phyloP scores from a whole-genome alignment of 2,888 invertebrate species.

The Drosophila suboccidentalis region DNA sequence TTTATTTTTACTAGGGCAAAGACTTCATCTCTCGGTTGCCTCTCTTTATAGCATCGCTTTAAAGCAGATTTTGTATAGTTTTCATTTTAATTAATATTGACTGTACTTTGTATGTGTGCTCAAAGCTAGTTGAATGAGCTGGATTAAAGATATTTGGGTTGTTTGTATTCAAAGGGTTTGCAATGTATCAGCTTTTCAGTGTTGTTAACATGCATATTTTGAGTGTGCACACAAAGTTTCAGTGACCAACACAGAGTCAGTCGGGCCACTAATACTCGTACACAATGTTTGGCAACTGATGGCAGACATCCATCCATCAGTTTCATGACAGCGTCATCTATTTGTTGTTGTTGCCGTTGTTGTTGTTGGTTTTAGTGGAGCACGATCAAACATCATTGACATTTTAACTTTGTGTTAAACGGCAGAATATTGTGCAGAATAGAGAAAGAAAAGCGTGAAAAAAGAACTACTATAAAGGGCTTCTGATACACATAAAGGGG shows the following conservation, averaged over 20 bases:
- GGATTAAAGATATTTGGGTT: neutral
- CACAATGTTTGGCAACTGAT: conserved; percentile 36
- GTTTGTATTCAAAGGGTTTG: conserved; percentile 40
- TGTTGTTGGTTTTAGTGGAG: conserved; percentile 32
- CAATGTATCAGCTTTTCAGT: conserved; percentile 19
- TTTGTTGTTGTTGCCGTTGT: conserved; percentile 12
- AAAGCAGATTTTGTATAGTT: neutral
- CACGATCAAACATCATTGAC: conserved; percentile 75
- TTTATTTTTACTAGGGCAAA: neutral
- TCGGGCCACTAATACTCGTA: conserved; percentile 11
- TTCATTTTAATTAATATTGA: neutral
- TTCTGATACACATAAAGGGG: conserved; percentile 33
- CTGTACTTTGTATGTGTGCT: neutral
- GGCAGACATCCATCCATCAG: conserved; percentile 57
- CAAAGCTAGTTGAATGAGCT: neutral
- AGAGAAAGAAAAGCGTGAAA: conserved; percentile 21
- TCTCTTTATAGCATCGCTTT: neutral
- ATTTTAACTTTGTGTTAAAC: conserved; percentile 75
- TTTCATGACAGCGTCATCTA: conserved; percentile 43
- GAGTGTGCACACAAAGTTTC: conserved; percentile 40
- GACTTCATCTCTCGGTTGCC: neutral
- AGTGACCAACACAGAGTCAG: conserved; percentile 29
- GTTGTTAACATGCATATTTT: conserved; percentile 24
- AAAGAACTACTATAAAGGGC: conserved; percentile 20
- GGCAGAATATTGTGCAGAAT: conserved; percentile 58